Base-by-base conservation (phyloP, 2,797 vertebrate species). In the Otus scops region DNA sequence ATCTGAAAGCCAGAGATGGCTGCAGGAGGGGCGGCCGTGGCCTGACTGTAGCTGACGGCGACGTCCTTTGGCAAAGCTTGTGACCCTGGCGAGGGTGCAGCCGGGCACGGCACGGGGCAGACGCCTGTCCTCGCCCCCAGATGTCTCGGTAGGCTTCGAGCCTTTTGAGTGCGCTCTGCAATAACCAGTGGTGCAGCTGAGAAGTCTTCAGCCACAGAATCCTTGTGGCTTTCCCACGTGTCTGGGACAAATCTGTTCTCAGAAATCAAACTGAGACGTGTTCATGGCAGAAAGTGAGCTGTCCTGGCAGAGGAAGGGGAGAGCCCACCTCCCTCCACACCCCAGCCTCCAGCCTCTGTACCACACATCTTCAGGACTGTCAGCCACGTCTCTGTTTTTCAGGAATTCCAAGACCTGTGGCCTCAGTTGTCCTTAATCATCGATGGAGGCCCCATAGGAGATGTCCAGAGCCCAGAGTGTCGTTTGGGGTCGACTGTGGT, bases 361-460 rank as follows among this genome's bases (percentile, higher is more conserved):
- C 11, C 61, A 51, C n/a, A 4, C 0, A 11, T 28, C 67, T 14
- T 38, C 28, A 11, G 60, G 23, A 11, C 18, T 85, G 17, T 50
- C 57, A 53, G 26, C 56, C 8, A 1, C 21, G 4, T 76, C 28
- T 64, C 13, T 32, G 23, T 63, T 63, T 41, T 63, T 59, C 78
- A 99, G 99, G 99, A 99, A 93, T 99, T 99, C 97, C 97, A 98
- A 92, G 99, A 99, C 19, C 97, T 99, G 77, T 99, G 99, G 99
- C 98, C 99, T 86, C 98, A 97, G 38, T 96, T 99, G 57, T 98
- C 98, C 10, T 92, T 99, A 78, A 98, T 99, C 71, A 97, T 99
- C 38, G 99, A 99, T 17, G 99, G 98, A 7, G 99, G 99, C 19
- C 98, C 98, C 7, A 98, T 99, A 89, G 99, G 98, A 76, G 98